phyloP scores from a whole-genome alignment of 2,113 vertebrate species.

The Ictidomys tridecemlineatus region DNA sequence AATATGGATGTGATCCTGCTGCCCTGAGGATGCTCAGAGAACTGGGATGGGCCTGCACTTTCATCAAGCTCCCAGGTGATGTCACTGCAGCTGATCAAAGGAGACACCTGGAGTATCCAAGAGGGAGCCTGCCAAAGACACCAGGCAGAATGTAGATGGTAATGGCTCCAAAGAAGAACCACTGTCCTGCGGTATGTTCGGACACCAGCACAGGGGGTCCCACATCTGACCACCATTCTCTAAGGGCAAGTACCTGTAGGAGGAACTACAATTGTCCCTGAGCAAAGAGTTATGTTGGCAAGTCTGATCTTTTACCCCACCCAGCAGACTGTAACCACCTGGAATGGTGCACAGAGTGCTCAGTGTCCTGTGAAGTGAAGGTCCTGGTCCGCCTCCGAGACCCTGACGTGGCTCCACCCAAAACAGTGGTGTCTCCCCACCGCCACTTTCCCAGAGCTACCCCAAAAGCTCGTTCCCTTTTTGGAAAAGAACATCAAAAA shows the following conservation, averaged over 20 bases:
- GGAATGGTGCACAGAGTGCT: no score
- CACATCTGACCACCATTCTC: background rate
- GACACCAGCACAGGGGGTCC: background rate
- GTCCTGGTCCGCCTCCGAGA: background rate
- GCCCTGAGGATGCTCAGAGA: background rate
- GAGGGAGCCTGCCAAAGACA: background rate
- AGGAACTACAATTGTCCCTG: background rate
- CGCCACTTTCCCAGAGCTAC: rapidly evolving
- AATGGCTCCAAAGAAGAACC: background rate
- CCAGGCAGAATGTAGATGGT: background rate
- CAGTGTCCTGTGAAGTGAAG: background rate
- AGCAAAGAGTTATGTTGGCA: background rate
- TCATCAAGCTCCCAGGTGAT: background rate
- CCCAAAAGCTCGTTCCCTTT: background rate
- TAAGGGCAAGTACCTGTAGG: background rate
- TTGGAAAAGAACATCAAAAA: background rate
- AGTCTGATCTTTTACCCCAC: background rate
- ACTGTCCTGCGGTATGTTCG: background rate
- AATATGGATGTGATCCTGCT: background rate
- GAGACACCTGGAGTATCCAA: background rate
- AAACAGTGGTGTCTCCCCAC: background rate
- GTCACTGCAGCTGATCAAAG: background rate
- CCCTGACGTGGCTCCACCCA: no score
- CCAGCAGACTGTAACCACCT: background rate
- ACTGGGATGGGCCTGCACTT: background rate